phyloP scores from a whole-genome alignment of 2,888 invertebrate species.

The Geotrupes spiniger region DNA sequence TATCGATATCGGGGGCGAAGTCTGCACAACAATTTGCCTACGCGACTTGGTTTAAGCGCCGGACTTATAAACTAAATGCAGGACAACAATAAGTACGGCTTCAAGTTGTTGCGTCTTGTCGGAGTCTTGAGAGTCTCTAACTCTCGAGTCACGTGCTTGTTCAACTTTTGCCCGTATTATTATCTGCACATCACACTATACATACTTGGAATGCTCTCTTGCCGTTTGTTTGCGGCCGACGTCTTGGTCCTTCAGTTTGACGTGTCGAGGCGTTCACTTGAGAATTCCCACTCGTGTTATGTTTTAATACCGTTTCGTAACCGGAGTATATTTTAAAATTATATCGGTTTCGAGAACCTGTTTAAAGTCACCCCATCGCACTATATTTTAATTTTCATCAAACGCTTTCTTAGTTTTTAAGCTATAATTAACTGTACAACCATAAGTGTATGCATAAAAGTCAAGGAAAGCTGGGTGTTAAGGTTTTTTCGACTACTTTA shows the following conservation, averaged over 20 bases:
- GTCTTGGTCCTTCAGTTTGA: constrained; percentile 17
- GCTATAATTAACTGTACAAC: no score
- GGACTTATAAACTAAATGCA: constrained; percentile 5
- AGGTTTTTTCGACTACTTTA: no score
- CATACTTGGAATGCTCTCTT: constrained; percentile 12
- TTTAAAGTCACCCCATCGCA: no score
- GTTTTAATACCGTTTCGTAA: no score
- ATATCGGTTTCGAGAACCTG: no score
- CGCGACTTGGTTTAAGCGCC: constrained; percentile 1
- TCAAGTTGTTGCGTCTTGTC: constrained; percentile 5
- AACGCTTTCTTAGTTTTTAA: no score
- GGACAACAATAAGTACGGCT: constrained; percentile 7
- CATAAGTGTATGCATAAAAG: no score
- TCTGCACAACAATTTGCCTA: constrained; percentile 3
- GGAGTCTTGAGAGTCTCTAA: constrained; percentile 4
- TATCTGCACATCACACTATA: constrained; percentile 15
- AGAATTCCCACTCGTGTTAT: not conserved
- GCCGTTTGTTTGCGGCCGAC: constrained; percentile 16
- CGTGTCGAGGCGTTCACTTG: constrained; percentile 7
- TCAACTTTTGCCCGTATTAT: constrained; percentile 29
- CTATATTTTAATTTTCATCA: no score
- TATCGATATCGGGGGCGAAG: no score
- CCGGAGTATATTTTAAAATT: no score
- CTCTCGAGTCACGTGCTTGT: constrained; percentile 36
- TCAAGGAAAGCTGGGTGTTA: no score